Base-by-base conservation (phyloP, 2,888 invertebrate genomes). In the Drosophila greeni region DNA sequence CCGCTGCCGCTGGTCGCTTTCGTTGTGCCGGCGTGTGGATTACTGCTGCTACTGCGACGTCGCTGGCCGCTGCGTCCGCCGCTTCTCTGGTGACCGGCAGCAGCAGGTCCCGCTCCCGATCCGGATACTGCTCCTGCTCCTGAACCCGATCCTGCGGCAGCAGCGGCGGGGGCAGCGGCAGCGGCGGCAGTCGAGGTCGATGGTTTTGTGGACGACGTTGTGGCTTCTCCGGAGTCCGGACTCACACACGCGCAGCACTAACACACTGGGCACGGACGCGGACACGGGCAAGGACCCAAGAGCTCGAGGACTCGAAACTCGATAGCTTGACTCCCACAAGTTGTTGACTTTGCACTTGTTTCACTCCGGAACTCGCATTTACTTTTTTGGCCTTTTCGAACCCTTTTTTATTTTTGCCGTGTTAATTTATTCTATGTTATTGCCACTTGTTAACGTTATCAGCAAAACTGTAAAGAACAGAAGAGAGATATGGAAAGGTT, bases 21-120 rank as follows among this genome's bases (percentile, higher is more conserved):
- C 84, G 81, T 82, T 69, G 72, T 82, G 84, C 74, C 82, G 84
- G 74, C 80, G 82, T 81, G 79, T 72, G 81, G 81, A 76, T 81
- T 81, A 81, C 81, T 82, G 83, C 83, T 82, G 82, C 82, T 84
- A 81, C 84, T 84, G 82, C 84, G 81, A 80, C 82, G 81, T 70
- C 82, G 76, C 51, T 75, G 83, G 65, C 77, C 79, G 74, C 76
- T 82, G 43, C 80, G 72, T 53, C 68, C 69, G 60, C 75, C 66
- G 80, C 84, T 78, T 59, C 84, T 82, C 67, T 72, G 67, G 62
- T 66, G 67, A 68, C 54, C 43, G 45, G 65, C 39, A 64, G 73
- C 47, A 62, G 58, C 45, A 51, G 59, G 18, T 54, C 42, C 64
- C 55, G 49, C 60, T 37, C 33, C 57, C 42, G 69, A 54, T 39